A percentile compares a stretch with the other conserved stretches of the same genome.
These are phyloP conservation scores for Cydia strobilella DNA, from an alignment of 1,140 invertebrate genomes.

Conservation along the genomic window DNA sequence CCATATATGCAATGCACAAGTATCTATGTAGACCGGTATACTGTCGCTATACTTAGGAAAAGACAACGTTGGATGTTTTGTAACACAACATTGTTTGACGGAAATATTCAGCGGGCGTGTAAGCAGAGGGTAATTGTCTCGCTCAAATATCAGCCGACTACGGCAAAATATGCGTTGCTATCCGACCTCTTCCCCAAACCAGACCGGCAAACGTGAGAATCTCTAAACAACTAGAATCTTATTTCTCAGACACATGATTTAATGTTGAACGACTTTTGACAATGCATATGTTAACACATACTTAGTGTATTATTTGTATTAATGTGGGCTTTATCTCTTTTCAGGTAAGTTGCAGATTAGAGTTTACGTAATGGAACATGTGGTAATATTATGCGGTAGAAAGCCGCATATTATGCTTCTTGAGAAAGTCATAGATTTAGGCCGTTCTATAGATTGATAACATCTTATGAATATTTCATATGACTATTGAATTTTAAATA, in stretches of 20 bases:
- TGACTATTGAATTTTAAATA: not conserved
- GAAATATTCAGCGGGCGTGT: slow-evolving; percentile 53
- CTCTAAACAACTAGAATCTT: not conserved
- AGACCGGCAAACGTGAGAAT: not conserved
- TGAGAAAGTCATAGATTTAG: slow-evolving; percentile 17
- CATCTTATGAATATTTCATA: not conserved
- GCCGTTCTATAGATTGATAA: not conserved
- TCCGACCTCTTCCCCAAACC: not conserved
- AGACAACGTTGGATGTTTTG: slow-evolving; percentile 54
- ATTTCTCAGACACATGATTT: not conserved
- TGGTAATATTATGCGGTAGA: not conserved
- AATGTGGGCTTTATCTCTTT: slow-evolving; percentile 7
- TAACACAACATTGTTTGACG: slow-evolving; percentile 62
- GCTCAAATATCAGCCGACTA: slow-evolving; percentile 45
- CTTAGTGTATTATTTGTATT: too few species aligned
- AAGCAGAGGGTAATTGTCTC: slow-evolving; percentile 52
- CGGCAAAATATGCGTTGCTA: slow-evolving; percentile 36
- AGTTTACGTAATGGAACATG: slow-evolving; percentile 13
- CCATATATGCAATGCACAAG: not conserved
- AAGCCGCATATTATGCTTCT: slow-evolving; percentile 4
- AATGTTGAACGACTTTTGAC: not conserved
- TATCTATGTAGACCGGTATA: not conserved
- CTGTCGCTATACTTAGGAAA: not conserved
- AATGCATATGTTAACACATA: too few species aligned
- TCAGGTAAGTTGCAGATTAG: slow-evolving; percentile 26